phyloP scores from a whole-genome alignment of 2,888 invertebrate genomes.

The Pecten maximus region DNA sequence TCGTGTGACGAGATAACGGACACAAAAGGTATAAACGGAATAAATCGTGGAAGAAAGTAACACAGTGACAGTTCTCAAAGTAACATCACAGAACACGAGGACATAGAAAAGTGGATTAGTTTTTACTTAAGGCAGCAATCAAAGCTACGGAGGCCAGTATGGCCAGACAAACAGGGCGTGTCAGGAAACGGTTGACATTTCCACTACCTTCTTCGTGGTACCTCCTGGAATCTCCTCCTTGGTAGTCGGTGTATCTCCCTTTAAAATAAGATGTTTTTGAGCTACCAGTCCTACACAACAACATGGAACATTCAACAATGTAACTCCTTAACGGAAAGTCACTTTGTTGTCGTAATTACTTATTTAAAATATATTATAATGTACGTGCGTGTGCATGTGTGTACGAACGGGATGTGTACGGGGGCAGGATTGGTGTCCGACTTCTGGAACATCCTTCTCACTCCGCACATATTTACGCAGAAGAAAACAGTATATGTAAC shows the following conservation, averaged over 20 bases:
- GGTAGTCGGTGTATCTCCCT: background rate
- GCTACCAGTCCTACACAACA: background rate
- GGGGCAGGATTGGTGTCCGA: background rate
- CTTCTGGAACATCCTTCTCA: background rate
- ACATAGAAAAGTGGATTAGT: no score
- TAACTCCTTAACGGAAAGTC: background rate
- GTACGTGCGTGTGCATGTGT: no score
- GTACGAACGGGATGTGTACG: no score
- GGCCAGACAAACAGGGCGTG: background rate
- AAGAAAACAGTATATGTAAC: no score
- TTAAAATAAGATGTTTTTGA: background rate
- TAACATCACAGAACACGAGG: no score
- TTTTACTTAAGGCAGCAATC: background rate
- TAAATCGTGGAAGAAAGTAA: no score
- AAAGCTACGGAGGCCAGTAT: background rate
- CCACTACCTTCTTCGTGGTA: constrained; percentile 14
- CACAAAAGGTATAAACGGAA: no score
- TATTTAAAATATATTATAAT: no score
- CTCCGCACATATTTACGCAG: background rate
- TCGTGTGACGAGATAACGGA: no score
- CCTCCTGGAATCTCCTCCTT: background rate
- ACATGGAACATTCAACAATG: background rate
- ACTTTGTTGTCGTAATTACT: no score
- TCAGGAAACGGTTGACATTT: background rate
- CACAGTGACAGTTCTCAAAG: no score